Conservation (phyloP, 2,113 vertebrate species). For the Vulpes ferrilata region DNA sequence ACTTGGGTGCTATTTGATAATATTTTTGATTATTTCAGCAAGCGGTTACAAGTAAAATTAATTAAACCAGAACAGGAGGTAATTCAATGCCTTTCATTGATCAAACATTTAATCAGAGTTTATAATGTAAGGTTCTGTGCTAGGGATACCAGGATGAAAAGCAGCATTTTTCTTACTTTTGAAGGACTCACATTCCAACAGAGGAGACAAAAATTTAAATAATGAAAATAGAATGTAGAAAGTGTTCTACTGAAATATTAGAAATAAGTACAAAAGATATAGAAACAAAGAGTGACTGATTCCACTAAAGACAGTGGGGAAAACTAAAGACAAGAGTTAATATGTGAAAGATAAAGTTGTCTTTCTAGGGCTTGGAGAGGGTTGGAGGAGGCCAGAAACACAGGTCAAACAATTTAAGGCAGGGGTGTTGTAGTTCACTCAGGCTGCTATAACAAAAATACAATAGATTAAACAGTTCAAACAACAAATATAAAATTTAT, state of each 20-base stretch:
- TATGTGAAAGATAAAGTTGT: conserved; percentile 10
- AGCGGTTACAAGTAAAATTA: conserved; percentile 4
- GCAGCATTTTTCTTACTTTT: neutral
- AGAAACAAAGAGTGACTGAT: neutral
- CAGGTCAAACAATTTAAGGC: neutral
- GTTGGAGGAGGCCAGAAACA: neutral
- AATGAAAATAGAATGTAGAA: neutral
- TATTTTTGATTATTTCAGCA: conserved; percentile 28
- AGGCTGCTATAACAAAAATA: neutral
- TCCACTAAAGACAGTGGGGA: neutral
- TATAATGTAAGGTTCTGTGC: neutral
- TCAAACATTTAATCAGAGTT: neutral
- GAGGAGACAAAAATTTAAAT: neutral
- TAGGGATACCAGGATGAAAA: neutral
- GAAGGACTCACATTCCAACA: neutral
- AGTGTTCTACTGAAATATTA: neutral
- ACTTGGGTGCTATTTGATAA: neutral
- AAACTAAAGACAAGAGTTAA: neutral
- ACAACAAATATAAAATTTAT: neutral
- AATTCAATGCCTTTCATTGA: neutral
- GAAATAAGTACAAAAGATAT: neutral
- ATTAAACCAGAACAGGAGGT: neutral
- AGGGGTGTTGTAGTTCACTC: neutral
- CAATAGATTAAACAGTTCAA: neutral
- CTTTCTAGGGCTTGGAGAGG: neutral